Percentiles rank a stretch among this genome's conserved stretches.
phyloP scores from a whole-genome alignment of 2,888 invertebrate species.

The Dioctria rufipes region DNA sequence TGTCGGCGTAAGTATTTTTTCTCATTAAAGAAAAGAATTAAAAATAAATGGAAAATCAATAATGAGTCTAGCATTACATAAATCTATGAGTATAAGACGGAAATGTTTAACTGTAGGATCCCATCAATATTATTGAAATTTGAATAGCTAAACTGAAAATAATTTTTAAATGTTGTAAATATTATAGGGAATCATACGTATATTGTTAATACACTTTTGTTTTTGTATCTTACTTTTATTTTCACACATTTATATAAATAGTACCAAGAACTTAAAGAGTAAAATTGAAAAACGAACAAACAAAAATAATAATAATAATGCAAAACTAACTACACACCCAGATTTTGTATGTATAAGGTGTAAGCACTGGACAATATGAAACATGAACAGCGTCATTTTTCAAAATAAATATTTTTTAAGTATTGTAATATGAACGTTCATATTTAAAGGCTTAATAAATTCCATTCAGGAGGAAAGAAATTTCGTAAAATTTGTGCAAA shows the following conservation, averaged over 20 bases:
- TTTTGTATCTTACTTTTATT: conserved; percentile 37
- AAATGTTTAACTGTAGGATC: conserved; percentile 19
- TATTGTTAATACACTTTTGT: conserved; percentile 37
- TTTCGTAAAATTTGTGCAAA: not conserved
- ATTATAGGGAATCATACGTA: conserved; percentile 18
- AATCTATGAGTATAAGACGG: conserved; percentile 14
- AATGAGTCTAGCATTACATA: not conserved
- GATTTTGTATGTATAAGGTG: not conserved
- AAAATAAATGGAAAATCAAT: not conserved
- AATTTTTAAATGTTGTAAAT: conserved; percentile 49
- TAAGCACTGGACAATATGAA: not conserved
- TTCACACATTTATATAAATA: conserved; percentile 39
- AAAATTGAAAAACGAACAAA: conserved; percentile 3
- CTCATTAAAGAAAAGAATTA: not conserved
- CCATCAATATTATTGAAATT: conserved; percentile 37
- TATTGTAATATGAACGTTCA: too few species aligned
- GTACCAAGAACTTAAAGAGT: not conserved
- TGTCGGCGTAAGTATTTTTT: conserved; percentile 19
- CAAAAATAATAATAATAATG: not conserved
- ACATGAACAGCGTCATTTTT: conserved; percentile 3
- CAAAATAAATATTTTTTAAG: not conserved
- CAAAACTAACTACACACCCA: not conserved
- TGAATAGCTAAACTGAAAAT: conserved; percentile 26
- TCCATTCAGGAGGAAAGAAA: not conserved
- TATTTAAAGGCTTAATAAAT: not conserved